These are phyloP conservation scores for Dryomyza anilis DNA, from an alignment of 2,888 invertebrate species.

Conservation along the genomic window DNA sequence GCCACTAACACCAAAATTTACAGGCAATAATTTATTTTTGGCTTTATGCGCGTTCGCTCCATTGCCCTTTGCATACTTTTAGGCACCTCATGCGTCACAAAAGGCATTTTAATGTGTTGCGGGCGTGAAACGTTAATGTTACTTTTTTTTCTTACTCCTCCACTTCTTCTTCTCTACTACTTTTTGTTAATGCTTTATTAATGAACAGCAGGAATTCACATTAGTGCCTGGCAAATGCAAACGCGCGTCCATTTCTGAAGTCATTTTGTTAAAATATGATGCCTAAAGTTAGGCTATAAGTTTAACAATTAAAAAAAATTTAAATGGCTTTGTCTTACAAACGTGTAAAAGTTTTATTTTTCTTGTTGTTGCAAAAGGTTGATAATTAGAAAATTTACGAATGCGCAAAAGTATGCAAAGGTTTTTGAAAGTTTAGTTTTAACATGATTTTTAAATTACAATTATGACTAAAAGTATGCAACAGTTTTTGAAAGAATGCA, in stretches of 20 bases:
- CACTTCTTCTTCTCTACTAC: constrained; percentile 1
- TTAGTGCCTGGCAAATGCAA: constrained; percentile 61
- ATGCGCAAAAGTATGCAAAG: too few relatives aligned
- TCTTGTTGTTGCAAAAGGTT: too few relatives aligned
- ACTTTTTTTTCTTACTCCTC: too few relatives aligned
- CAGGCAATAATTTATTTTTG: constrained; percentile 12
- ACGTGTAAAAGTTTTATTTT: too few relatives aligned
- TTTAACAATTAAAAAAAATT: too few relatives aligned
- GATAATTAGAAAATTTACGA: too few relatives aligned
- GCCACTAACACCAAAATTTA: constrained; percentile 7
- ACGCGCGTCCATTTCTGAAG: neutral
- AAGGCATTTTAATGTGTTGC: constrained; percentile 33
- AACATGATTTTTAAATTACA: neutral
- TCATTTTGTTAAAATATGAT: constrained; percentile 4
- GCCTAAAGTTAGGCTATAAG: constrained; percentile 9
- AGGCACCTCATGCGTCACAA: neutral
- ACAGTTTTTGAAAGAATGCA: neutral
- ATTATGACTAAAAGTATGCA: neutral
- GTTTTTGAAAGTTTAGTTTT: neutral
- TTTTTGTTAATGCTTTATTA: constrained; percentile 67
- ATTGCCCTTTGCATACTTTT: constrained; percentile 14
- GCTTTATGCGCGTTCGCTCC: constrained; percentile 1
- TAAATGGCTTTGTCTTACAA: too few relatives aligned
- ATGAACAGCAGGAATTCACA: constrained; percentile 72
- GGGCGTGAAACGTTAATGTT: constrained; percentile 4